Evolutionary conservation across 2,888 invertebrate species (phyloP).

Genomic region (Reticulitermes lucifugus): DNA sequence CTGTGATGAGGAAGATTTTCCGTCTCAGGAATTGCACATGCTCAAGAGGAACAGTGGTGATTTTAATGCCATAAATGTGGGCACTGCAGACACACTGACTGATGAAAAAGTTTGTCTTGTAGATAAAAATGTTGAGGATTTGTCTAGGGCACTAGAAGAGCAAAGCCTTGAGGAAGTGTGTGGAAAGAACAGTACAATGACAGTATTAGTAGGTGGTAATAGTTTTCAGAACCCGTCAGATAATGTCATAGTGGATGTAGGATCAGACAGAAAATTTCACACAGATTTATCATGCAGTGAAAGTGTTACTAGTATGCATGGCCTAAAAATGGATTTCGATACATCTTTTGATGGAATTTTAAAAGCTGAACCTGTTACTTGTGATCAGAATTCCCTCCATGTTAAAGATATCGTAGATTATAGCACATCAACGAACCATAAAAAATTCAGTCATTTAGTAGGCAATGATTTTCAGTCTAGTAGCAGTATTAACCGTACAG

Average conservation of each 20-base stretch:
- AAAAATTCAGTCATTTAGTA: background rate
- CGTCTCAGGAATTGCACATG: background rate
- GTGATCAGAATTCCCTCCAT: slow-evolving; percentile 26
- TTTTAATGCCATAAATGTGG: background rate
- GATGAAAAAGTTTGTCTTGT: background rate
- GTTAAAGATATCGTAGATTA: slow-evolving; percentile 9
- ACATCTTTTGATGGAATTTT: slow-evolving; percentile 3
- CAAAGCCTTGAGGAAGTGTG: background rate
- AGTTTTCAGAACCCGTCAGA: background rate
- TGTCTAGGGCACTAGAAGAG: slow-evolving; percentile 11
- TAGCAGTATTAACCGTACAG: slow-evolving; percentile 8
- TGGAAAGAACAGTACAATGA: background rate
- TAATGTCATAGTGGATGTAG: background rate
- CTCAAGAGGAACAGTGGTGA: background rate
- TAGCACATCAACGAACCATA: background rate
- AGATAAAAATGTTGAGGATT: slow-evolving; percentile 25
- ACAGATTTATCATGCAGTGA: background rate
- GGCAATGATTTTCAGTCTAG: background rate
- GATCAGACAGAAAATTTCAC: background rate
- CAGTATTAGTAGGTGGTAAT: background rate
- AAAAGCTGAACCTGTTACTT: background rate
- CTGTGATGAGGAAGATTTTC: background rate
- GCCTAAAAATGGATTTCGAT: slow-evolving; percentile 5
- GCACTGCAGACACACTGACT: too few relatives aligned
- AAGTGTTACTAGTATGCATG: background rate